Evolutionary conservation across 1,140 invertebrate species (phyloP).

Genomic region (Mercenaria mercenaria): DNA sequence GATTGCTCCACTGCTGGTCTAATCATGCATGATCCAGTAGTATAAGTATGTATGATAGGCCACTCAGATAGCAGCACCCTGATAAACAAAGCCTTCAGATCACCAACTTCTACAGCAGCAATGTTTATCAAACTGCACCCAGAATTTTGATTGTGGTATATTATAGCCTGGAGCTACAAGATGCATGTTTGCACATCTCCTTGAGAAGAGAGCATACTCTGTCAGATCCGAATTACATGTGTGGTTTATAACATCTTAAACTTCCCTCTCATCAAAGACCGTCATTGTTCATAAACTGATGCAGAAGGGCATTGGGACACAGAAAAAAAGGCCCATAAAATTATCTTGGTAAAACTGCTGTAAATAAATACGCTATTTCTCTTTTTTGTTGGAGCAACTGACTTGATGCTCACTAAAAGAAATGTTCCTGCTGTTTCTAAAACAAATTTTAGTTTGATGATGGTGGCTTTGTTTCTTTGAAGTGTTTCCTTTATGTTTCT

Average conservation of each 20-base stretch:
- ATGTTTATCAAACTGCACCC: slow-evolving; percentile 34
- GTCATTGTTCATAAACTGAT: not conserved
- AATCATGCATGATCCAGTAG: slow-evolving; percentile 10
- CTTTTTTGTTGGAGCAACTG: too few relatives aligned
- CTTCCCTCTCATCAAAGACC: not conserved
- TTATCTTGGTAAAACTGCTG: not conserved
- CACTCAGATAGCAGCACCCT: not conserved
- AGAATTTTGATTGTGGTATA: not conserved
- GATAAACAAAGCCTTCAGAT: slow-evolving; percentile 11
- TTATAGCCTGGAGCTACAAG: not conserved
- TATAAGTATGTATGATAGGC: not conserved
- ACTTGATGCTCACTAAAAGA: too few relatives aligned
- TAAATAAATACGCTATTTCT: not conserved
- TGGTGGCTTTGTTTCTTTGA: too few relatives aligned
- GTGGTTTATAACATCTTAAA: not conserved
- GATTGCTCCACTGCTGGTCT: not conserved
- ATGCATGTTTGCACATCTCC: not conserved
- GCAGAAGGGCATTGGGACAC: not conserved
- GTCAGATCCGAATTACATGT: not conserved
- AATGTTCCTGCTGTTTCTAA: too few relatives aligned
- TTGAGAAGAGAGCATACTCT: not conserved
- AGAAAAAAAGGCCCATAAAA: not conserved
- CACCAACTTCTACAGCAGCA: not conserved
- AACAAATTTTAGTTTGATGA: too few relatives aligned
- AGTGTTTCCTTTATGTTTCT: too few relatives aligned